Evolutionary conservation across 1,140 invertebrate species (phyloP).

Genomic region (Propsilocerus akamusi): DNA sequence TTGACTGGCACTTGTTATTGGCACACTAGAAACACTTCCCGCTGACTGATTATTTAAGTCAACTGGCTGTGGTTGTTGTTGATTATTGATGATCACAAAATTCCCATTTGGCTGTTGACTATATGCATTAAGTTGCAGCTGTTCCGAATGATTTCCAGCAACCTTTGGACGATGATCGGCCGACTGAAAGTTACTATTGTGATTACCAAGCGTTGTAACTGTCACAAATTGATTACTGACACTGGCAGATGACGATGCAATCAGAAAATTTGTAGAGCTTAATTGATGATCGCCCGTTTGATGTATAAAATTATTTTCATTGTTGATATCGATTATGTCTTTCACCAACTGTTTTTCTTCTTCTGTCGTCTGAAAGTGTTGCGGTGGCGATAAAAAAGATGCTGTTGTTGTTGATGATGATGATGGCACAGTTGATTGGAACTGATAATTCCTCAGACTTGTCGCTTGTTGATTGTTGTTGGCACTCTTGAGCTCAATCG

Average conservation of each 20-base stretch:
- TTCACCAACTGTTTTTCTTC: not conserved
- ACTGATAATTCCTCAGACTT: slow-evolving; percentile 12
- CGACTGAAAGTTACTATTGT: not conserved
- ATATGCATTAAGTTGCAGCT: not conserved
- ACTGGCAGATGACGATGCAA: not conserved
- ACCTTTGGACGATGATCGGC: not conserved
- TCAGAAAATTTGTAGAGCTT: not conserved
- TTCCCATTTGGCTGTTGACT: not conserved
- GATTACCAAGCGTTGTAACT: slow-evolving; percentile 1
- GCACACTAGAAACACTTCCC: slow-evolving; percentile 11
- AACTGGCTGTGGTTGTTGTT: not conserved
- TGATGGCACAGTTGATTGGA: slow-evolving; percentile 7
- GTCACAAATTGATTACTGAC: not conserved
- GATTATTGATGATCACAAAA: slow-evolving; percentile 3
- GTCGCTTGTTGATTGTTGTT: slow-evolving; percentile 5
- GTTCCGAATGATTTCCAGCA: not conserved
- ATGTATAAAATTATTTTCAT: slow-evolving; percentile 1
- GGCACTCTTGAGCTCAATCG: not conserved
- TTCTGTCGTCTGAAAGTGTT: not conserved
- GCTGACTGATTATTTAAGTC: slow-evolving; percentile 21
- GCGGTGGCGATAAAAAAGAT: not conserved
- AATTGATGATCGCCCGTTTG: not conserved
- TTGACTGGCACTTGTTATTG: slow-evolving; percentile 23
- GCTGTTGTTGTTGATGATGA: slow-evolving; percentile 2
- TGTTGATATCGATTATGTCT: not conserved